These are phyloP conservation scores for Cephus rjabovi DNA, from an alignment of 2,888 invertebrate genomes.

Conservation along the genomic window DNA sequence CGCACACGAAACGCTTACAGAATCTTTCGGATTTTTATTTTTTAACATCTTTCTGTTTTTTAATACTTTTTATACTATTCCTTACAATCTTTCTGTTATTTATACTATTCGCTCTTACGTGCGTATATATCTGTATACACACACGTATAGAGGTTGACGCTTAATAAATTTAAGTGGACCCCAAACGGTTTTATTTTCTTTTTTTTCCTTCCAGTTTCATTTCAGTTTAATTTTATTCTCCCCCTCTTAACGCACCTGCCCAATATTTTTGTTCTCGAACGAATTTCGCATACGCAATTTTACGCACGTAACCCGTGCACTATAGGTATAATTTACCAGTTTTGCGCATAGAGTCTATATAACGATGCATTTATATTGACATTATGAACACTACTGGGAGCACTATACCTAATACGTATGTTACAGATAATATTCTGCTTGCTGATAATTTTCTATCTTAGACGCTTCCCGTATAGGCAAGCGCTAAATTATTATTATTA, in stretches of 20 bases:
- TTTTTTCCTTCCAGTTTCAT: background rate
- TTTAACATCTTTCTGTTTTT: background rate
- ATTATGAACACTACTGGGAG: too few species aligned
- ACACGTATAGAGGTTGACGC: background rate
- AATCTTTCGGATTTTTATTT: background rate
- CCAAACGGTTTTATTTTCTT: slow-evolving; percentile 35
- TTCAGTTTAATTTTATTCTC: background rate
- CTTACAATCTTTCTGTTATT: background rate
- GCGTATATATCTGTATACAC: slow-evolving; percentile 32
- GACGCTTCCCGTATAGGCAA: background rate
- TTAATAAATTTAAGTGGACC: slow-evolving; percentile 58
- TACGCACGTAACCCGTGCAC: background rate
- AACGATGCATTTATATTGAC: too few species aligned
- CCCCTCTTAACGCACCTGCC: background rate
- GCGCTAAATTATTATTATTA: background rate
- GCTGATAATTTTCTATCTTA: background rate
- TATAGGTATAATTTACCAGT: too few species aligned
- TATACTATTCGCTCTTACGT: slow-evolving; percentile 33
- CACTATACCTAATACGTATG: too few species aligned
- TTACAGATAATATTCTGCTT: background rate
- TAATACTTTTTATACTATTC: too few species aligned
- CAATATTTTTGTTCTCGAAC: background rate
- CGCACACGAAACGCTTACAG: background rate
- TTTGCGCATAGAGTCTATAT: too few species aligned
- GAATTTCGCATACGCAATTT: background rate